Evolutionary conservation across 2,113 vertebrate species (phyloP).

Genomic region (Neolamprologus caudopunctatus): DNA sequence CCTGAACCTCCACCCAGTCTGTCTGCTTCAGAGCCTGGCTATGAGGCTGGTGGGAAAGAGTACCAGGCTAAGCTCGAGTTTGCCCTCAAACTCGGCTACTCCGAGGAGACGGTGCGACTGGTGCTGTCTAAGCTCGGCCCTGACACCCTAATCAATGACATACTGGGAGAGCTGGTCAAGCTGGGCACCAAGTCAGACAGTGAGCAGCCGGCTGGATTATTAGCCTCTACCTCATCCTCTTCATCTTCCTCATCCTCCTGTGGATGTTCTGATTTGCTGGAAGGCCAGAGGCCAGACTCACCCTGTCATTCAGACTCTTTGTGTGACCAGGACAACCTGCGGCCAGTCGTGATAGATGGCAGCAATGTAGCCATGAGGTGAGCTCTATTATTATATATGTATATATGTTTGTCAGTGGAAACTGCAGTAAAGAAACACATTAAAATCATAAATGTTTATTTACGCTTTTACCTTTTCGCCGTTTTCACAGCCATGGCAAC

Average conservation of each 20-base stretch:
- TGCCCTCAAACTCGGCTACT: slow-evolving; percentile 94
- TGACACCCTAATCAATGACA: slow-evolving; percentile 94
- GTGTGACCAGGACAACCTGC: slow-evolving; percentile 89
- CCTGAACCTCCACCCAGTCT: not conserved
- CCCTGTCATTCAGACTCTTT: slow-evolving; percentile 74
- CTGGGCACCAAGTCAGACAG: slow-evolving; percentile 87
- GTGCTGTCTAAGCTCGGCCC: slow-evolving; percentile 93
- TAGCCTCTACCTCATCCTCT: slow-evolving; percentile 63
- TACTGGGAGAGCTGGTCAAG: slow-evolving; percentile 95
- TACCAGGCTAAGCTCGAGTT: slow-evolving; percentile 97
- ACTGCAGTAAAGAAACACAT: not conserved
- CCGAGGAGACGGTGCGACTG: slow-evolving; percentile 88
- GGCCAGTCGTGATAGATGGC: slow-evolving; percentile 90
- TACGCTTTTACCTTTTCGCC: not conserved
- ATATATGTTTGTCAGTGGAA: not conserved
- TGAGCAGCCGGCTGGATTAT: slow-evolving; percentile 69
- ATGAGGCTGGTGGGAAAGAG: slow-evolving; percentile 52
- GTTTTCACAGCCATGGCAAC: slow-evolving; percentile 86
- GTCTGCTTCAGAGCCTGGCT: not conserved
- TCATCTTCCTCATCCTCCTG: slow-evolving; percentile 67
- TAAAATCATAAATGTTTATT: not conserved
- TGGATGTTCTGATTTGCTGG: slow-evolving; percentile 73
- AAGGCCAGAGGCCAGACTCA: slow-evolving; percentile 81
- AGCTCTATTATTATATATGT: not conserved
- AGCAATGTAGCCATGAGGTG: slow-evolving; percentile 99